Percentiles rank a stretch among this genome's conserved stretches.
These are phyloP conservation scores for Agrochola litura DNA, from an alignment of 2,888 invertebrate species.

Conservation along the genomic window DNA sequence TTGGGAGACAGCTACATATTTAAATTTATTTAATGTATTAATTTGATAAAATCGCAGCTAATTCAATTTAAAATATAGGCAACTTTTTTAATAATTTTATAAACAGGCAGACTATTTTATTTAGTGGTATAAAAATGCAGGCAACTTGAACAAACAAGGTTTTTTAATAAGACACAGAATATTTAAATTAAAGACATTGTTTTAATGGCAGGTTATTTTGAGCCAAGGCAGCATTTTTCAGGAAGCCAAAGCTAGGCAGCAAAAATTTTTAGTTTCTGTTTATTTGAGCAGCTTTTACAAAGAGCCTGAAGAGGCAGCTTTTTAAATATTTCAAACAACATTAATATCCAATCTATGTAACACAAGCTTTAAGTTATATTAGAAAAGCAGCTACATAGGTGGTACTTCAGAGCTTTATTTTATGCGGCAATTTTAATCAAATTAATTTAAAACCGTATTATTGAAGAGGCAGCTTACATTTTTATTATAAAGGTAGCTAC, in stretches of 20 bases:
- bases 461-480: slow-evolving; percentile 7
- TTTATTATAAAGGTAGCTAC: slow-evolving; percentile 15
- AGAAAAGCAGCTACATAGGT: slow-evolving; percentile 18
- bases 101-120: slow-evolving; percentile 18
- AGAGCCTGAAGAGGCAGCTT: slow-evolving; percentile 36
- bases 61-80: slow-evolving; percentile 2
- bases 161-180: neutral
- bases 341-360: neutral
- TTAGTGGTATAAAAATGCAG: too few relatives aligned
- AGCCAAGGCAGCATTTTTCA: slow-evolving; percentile 3
- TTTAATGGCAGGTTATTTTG: slow-evolving; percentile 19
- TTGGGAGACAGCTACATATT: neutral
- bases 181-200: neutral
- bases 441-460: neutral
- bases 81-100: slow-evolving; percentile 24
- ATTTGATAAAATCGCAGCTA: neutral
- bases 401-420: neutral
- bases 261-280: neutral
- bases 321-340: neutral
- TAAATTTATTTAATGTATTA: neutral
- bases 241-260: slow-evolving; percentile 4
- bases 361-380: slow-evolving; percentile 14
- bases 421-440: slow-evolving; percentile 12
- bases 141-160: neutral
- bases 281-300: slow-evolving; percentile 44